Evolutionary conservation across 1,140 invertebrate species (phyloP), one percentile per base, ranked within the genome.

Genomic region (Heliothis virescens): DNA sequence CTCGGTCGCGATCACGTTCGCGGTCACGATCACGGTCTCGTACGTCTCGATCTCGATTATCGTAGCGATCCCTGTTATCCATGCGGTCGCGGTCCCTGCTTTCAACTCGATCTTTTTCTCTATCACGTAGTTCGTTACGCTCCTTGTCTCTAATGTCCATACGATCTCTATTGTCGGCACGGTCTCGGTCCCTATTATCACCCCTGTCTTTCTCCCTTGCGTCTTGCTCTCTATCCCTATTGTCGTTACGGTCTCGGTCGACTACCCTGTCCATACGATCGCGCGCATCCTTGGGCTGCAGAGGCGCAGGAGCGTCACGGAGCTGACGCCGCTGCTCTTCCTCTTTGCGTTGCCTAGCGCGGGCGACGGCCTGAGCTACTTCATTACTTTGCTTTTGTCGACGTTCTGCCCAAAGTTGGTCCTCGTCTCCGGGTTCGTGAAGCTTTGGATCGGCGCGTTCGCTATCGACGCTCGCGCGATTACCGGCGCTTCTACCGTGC

Each of bases 281-380:
- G 16, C 90, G 85, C 52, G 80, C 73, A 16, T 90, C 91, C 77
- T 93, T 91, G 26, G 67, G 18, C 47, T 71, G 82, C 47, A 81
- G 81, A 57, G 82, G 79, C 3, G 82, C 72, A 10, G 83, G 67
- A 11, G 83, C 62, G 34, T 94, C 93, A 0, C 91, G 85, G 86
- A 91, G 87, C 78, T 94, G 93, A 12, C 97, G 96, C 83, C 97
- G 97, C 87, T 98, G 97, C 89, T 98, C 97, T 85, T 98, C 97
- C 86, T 98, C 97, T 84, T 97, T 97, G 13, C 97, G 95, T 82
- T 97, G 96, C 26, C 97, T 96, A 0, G 98, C 98, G 71, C 97
- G 95, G 82, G 97, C 97, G 3, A 97, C 96, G 1, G 96, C 97
- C 53, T 96, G 95, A 1, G 96, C 96, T 16, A 98, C 95, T 95